Evolutionary conservation across 2,113 vertebrate genomes (phyloP), one percentile per base, ranked within the genome.

Genomic region (Tapirus terrestris): DNA sequence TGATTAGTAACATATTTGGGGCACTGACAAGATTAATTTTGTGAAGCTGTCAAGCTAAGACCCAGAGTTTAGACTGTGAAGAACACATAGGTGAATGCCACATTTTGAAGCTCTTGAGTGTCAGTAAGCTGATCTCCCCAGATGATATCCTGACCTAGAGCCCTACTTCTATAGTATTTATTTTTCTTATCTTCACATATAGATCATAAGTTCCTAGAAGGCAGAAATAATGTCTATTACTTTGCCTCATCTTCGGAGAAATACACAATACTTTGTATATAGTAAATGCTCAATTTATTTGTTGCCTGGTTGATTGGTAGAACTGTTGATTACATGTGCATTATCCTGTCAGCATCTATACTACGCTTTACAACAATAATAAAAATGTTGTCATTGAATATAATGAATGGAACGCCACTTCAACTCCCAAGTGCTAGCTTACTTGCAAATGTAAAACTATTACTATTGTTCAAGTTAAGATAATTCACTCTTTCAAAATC

Each of bases 401-500:
- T 79, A 85, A 89, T 67, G 60, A 82, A 85, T 53, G 48, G 63
- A 89, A 87, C 27, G 84, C 31, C 61, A 43, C 43, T 48, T 60
- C 72, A 91, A 56, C 56, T 48, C 76, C 23, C 45, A 95, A 65
- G 39, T 16, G 11, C 60, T 94, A 77, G 5, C 27, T 89, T 95
- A 75, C 31, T 39, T 90, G 70, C 79, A 86, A 88, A 85, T 83
- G 20, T 43, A 86, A 96, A 98, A 79, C 36, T 53, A 33, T 76
- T 93, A 29, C 53, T 80, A 70, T 43, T 75, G 73, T 80, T 94
- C 61, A 94, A 88, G 14, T 88, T 77, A 56, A 92, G 93, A 84
- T 84, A 89, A 84, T 82, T 65, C 29, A 91, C 21, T 88, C 60
- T 75, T 91, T 94, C 73, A 90, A 96, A 96, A 88, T 94, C 72